Evolutionary conservation across 2,797 vertebrate genomes (phyloP).

Genomic region (Rhinophrynus dorsalis): DNA sequence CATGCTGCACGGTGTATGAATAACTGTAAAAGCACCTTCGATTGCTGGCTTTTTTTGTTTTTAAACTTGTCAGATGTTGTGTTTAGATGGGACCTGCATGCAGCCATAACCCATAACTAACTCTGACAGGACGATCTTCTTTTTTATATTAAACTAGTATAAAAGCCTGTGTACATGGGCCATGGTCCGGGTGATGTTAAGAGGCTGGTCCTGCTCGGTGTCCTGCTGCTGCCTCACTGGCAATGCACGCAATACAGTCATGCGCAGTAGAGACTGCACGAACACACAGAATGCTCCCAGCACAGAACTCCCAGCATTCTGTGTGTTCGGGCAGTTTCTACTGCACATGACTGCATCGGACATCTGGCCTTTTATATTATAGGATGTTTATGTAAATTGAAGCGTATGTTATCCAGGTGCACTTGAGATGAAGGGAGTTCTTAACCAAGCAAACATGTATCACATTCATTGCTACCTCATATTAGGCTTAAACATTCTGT

Average conservation of each 20-base stretch:
- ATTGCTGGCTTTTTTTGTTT: not conserved
- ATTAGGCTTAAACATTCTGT: not conserved
- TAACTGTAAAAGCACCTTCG: not conserved
- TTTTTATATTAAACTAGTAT: not conserved
- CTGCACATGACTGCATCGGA: too few relatives aligned
- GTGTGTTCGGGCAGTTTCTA: too few relatives aligned
- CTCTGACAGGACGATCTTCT: not conserved
- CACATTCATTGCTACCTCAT: not conserved
- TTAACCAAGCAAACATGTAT: not conserved
- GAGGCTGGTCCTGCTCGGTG: too few relatives aligned
- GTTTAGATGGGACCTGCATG: constrained; percentile 27
- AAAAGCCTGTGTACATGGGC: too few relatives aligned
- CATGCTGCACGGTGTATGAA: not conserved
- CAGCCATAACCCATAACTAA: constrained; percentile 19
- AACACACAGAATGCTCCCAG: too few relatives aligned
- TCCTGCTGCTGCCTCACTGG: too few relatives aligned
- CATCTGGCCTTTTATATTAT: too few relatives aligned
- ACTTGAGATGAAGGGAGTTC: not conserved
- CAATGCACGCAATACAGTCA: too few relatives aligned
- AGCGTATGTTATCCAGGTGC: not conserved
- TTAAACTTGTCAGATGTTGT: constrained; percentile 6
- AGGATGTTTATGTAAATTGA: not conserved
- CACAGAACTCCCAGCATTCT: too few relatives aligned
- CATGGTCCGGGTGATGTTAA: too few relatives aligned
- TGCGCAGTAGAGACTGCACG: too few relatives aligned